Evolutionary conservation across 1,140 invertebrate species (phyloP).

Genomic region (Antheraea mylitta): DNA sequence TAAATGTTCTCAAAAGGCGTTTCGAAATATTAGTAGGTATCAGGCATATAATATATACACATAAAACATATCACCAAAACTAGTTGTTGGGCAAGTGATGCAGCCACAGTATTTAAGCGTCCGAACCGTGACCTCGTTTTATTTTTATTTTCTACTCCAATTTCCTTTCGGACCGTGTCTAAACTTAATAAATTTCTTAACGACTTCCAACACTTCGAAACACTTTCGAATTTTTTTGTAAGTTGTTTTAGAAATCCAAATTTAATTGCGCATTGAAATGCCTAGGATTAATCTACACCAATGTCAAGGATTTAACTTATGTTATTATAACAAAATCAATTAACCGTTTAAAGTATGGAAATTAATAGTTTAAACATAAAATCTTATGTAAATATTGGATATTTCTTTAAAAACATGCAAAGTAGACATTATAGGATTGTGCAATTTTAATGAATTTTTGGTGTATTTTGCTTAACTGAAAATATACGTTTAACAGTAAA

Average conservation of each 20-base stretch:
- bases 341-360: too few species aligned
- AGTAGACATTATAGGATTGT: too few species aligned
- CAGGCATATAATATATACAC: not conserved
- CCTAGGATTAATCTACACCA: not conserved
- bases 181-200: constrained; percentile 46
- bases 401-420: too few species aligned
- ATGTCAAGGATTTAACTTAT: not conserved
- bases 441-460: too few species aligned
- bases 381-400: too few species aligned
- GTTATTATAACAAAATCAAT: not conserved
- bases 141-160: constrained; percentile 53
- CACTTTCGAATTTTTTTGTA: constrained; percentile 34
- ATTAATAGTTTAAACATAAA: too few species aligned
- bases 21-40: not conserved
- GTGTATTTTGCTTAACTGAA: too few species aligned
- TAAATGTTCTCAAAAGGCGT: not conserved
- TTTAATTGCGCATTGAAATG: not conserved
- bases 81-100: constrained; percentile 35
- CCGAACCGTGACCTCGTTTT: constrained; percentile 52
- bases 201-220: constrained; percentile 47
- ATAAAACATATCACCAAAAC: not conserved
- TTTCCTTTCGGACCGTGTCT: constrained; percentile 51
- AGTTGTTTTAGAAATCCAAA: not conserved
- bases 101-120: constrained; percentile 31
- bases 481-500: too few species aligned